Base-by-base conservation (phyloP, 2,888 invertebrate species). In the Trachelus iudaicus region DNA sequence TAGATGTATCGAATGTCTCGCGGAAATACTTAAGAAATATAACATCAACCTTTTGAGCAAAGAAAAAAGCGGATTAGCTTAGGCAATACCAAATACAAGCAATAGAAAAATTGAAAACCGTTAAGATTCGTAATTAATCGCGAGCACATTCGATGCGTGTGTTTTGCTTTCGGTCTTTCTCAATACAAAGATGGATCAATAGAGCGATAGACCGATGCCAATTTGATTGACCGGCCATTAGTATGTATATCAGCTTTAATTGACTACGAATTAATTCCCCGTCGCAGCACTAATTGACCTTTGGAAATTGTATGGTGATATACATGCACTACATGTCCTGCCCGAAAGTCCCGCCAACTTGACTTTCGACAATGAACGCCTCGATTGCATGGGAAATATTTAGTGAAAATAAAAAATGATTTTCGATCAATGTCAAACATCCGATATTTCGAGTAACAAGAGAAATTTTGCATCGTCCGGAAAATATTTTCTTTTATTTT, bases 1-100 rank as follows among this genome's bases (percentile, higher is more conserved):
- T 37, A n/a, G 69, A 34, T 40, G 68, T 33, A 68, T 69, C 73
- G 1, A 40, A 40, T 23, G 6, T 79, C 73, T 73, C 75, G 75
- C 69, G 71, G 69, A 79, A 79, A 40, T 73, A 76, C 69, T 79
- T 79, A 34, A 75, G 40, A 76, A 79, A 56, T 76, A 75, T 69
- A 76, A 79, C 73, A 76, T 79, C 73, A 79, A 73, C 33, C 37
- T 69, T 35, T 35, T 35, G 12, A 73, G 69, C n/a, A 56, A 56
- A 15, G 6, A 15, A 9, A 23, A 23, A 56, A 56, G 4, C 15
- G 6, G 15, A 40, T 15, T 56, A 23, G 40, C 40, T 56, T 23
- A 3, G 12, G 35, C 35, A 35, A 35, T 12, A 3, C 12, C 35
- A 31, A 31, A 31, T 31, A 31, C 31, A 31, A 31, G 31, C 31